These are phyloP conservation scores for Propithecus perrieri DNA, from an alignment of 2,797 vertebrate species.

Conservation along the genomic window DNA sequence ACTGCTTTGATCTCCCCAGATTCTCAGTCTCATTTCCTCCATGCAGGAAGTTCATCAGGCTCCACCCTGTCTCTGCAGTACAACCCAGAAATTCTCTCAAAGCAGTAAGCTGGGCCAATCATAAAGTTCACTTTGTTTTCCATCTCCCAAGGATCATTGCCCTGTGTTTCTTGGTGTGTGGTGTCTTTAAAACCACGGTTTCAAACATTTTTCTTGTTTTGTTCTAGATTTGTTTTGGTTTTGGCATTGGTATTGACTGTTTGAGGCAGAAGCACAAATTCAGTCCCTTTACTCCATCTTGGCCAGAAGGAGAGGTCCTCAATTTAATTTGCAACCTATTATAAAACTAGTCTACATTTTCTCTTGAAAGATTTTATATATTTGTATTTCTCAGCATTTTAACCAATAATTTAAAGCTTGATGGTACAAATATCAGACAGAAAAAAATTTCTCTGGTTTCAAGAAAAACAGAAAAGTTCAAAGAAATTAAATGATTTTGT, in stretches of 20 bases:
- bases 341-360: constrained; percentile 2
- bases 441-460: neutral
- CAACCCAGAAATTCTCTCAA: neutral
- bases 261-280: neutral
- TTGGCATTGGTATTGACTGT: neutral
- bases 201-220: neutral
- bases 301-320: neutral
- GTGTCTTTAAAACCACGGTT: neutral
- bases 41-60: too few relatives aligned
- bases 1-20: neutral
- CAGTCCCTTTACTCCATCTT: neutral
- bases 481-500: neutral
- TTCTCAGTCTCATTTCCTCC: neutral
- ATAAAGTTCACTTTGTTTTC: neutral
- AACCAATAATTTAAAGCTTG: constrained; percentile 11
- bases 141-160: neutral
- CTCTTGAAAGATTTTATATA: neutral
- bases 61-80: neutral
- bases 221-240: neutral
- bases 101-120: neutral
- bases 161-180: neutral
- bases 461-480: neutral
- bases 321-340: neutral
- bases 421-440: neutral
- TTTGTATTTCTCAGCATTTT: neutral